Evolutionary conservation across 2,888 invertebrate genomes (phyloP), one percentile per base, ranked within the genome.

Genomic region (Ophion obscuratus): DNA sequence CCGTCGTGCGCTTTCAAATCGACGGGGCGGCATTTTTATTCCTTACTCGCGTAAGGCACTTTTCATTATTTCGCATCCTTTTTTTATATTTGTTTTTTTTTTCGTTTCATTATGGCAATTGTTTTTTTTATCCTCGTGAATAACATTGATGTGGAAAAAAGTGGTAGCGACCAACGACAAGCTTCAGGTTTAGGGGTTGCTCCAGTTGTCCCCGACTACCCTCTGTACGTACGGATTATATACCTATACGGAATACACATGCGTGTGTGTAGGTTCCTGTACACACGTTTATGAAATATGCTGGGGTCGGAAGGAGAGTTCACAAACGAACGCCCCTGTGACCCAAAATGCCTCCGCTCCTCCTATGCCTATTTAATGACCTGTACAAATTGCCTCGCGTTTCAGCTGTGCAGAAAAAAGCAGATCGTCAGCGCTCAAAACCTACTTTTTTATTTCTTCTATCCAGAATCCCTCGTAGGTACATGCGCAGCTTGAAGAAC

Each of bases 301-400:
- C 36, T n/a, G 27, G 57, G 57, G 57, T 31, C 20, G 17, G 27
- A n/a, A 59, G 10, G 31, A 31, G 20, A 53, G 67, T 47, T 68
- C 47, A 68, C 71, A 62, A 64, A 71, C 31, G 40, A 61, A 66
- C 57, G 66, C 57, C 40, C 74, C 4, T 70, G 57, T n/a, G 64
- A 36, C 62, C 64, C 47, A 44, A 14, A 68, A 53, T 74, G 47
- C 59, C 47, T 64, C 53, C 70, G 62, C 77, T 78, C 36, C 36
- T 68, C 20, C 47, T 59, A 78, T 83, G 67, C 64, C 20, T 83
- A 83, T 74, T 83, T 78, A 73, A 83, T 73, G 59, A 78, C 59
- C 67, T 59, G 14, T 20, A 67, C 78, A 61, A 83, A 78, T 68
- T 78, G 77, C 62, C 70, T 67, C 59, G 14, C 59, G 36, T 36